Evolutionary conservation across 2,113 vertebrate genomes (phyloP), one percentile per base, ranked within the genome.

Genomic region (Neodontobutis hainanensis): DNA sequence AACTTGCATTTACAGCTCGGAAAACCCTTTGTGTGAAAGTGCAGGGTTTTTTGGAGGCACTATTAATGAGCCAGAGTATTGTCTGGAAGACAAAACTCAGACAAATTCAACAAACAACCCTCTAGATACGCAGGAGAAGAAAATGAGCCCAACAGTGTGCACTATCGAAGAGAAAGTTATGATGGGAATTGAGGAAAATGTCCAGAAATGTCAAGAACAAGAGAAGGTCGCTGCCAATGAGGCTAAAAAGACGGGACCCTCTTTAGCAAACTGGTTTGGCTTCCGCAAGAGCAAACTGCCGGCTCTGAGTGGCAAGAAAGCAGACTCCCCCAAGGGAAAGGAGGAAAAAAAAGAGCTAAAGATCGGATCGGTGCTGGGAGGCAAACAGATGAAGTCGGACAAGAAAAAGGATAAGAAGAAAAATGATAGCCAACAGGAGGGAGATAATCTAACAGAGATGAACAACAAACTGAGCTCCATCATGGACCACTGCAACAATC

Each of bases 151-250:
- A 27, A 82, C 88, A n/a, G 77, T 48, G 42, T 92, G 94, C 74
- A 94, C 94, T 27, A 98, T 98, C 10, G 96, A 97, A 85, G 96
- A 97, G 82, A 97, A 96, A 85, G 96, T 98, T 87, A 98, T 98
- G 96, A 87, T 96, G 84, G 94, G 96, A 68, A 98, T 98, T 65
- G 92, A 96, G 68, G 93, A 96, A 77, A 98, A 98, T 9, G 46
- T 96, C 73, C 95, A 96, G 50, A 96, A 94, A 80, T 93, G 92
- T 77, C 95, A 97, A 81, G 93, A 90, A 11, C 94, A 94, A 80
- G 91, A 86, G 69, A 95, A 93, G 76, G 81, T 91, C 5, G 88
- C 90, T 4, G 84, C 88, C 38, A 76, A 36, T 0, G 95, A 95
- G 83, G 72, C 59, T 2, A 95, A 94, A 6, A 95, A 90, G 85